Conservation (phyloP, 2,888 invertebrate species). For the Cremastobaeus sp. region DNA sequence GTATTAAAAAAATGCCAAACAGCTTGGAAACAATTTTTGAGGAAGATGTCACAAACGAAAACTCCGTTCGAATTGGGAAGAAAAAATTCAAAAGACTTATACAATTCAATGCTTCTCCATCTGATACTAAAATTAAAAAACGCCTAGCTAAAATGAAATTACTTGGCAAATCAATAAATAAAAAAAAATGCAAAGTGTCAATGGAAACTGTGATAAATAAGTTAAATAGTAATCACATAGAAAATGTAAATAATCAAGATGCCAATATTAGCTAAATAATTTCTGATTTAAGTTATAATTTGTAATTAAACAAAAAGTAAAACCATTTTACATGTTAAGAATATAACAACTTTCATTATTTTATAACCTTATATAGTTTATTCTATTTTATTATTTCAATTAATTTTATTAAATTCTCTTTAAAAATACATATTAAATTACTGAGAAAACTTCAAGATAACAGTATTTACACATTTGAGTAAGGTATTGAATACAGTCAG, state of each 20-base stretch:
- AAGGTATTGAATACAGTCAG: too few species aligned
- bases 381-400: too few species aligned
- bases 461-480: too few species aligned
- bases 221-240: slow-evolving; percentile 78
- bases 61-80: slow-evolving; percentile 79
- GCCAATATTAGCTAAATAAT: slow-evolving; percentile 10
- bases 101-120: slow-evolving; percentile 80
- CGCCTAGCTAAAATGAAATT: slow-evolving; percentile 81
- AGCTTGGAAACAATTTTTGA: slow-evolving; percentile 83
- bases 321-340: too few species aligned
- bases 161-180: slow-evolving; percentile 67
- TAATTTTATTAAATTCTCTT: too few species aligned
- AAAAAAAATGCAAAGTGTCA: slow-evolving; percentile 79
- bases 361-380: too few species aligned
- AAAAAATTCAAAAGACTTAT: slow-evolving; percentile 81
- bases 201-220: slow-evolving; percentile 81
- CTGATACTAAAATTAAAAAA: slow-evolving; percentile 80
- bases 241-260: slow-evolving; percentile 30
- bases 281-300: slow-evolving; percentile 45
- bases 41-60: slow-evolving; percentile 79
- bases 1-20: slow-evolving; percentile 79
- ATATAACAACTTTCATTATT: too few species aligned
- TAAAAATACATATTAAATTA: too few species aligned
- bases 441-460: too few species aligned
- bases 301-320: too few species aligned